Evolutionary conservation across 2,113 vertebrate genomes (phyloP), one percentile per base, ranked within the genome.

Genomic region (Psettodes erumei): DNA sequence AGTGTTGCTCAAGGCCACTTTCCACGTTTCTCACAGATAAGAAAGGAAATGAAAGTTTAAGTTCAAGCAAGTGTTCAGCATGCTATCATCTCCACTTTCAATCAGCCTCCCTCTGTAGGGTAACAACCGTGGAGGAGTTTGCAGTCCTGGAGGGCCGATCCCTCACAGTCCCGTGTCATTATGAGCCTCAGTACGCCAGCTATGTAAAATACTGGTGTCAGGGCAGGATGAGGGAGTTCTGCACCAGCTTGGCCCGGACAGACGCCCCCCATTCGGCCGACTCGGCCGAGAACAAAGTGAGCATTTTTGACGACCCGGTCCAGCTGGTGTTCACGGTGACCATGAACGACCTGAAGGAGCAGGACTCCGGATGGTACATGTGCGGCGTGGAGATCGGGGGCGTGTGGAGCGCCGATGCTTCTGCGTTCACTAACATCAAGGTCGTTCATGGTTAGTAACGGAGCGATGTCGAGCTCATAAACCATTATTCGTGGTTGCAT

Each of bases 121-220:
- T 93, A 23, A 89, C 72, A 28, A 90, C 90, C 0, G 51, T 43
- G 8, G 33, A 43, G 6, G 79, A 91, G 51, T 15, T 66, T 19
- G 0, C 54, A 6, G 82, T 92, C 23, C 79, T 94, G 47, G 93
- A 93, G 64, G 93, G 94, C 10, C 38, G 51, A 0, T 81, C 89
- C 1, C 23, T 94, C 68, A 85, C 45, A 0, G 8, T 94, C 53
- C 91, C 92, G 0, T 95, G 93, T 61, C 83, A 84, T 55, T 95
- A 94, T 3, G 89, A 87, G 51, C 88, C 91, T 6, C 83, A 93
- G 82, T 92, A 92, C 12, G 84, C 82, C 67, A 27, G 59, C 25
- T 70, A 94, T 35, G 90, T 94, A 0, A 95, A 94, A 30, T 94
- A 95, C 86, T 94, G 93, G 93, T 94, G 93, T 45, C 73, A 8